A percentile compares a stretch with the other conserved stretches of the same genome.
phyloP scores from a whole-genome alignment of 2,797 vertebrate genomes.

The Ataeniobius toweri region DNA sequence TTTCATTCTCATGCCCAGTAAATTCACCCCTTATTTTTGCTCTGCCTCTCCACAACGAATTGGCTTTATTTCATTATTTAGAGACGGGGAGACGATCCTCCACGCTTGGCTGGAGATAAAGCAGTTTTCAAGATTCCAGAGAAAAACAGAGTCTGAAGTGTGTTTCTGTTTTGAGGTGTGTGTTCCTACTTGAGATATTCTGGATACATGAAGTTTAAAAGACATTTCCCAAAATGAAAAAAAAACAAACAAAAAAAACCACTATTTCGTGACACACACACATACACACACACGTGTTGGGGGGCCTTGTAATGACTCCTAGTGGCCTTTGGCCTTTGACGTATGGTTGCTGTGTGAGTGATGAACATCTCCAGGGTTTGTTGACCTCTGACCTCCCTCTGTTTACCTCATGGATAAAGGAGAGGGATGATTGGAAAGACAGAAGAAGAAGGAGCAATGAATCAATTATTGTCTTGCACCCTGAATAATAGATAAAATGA shows the following conservation, averaged over 20 bases:
- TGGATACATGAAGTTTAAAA: conserved; percentile 36
- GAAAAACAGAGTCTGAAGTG: conserved; percentile 26
- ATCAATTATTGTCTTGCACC: conserved; percentile 45
- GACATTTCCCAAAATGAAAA: conserved; percentile 18
- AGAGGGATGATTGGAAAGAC: conserved; percentile 11
- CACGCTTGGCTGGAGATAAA: conserved; percentile 49
- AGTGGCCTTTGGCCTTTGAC: conserved; percentile 62
- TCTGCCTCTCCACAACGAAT: conserved; percentile 14
- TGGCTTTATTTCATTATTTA: conserved; percentile 70
- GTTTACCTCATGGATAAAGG: conserved; percentile 54
- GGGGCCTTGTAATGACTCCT: conserved; percentile 58
- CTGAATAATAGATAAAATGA: conserved; percentile 52
- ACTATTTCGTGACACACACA: background rate
- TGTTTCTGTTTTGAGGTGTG: background rate
- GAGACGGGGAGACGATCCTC: conserved; percentile 48
- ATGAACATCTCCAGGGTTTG: conserved; percentile 67
- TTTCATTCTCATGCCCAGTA: conserved; percentile 74
- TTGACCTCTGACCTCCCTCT: conserved; percentile 64
- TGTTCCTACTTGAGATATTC: conserved; percentile 17
- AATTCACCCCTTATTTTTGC: conserved; percentile 42
- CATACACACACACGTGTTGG: conserved; percentile 13
- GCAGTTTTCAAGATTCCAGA: conserved; percentile 49
- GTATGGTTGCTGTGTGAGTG: conserved; percentile 64
- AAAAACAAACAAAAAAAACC: background rate
- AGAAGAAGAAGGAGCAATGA: conserved; percentile 1